Evolutionary conservation across 2,113 vertebrate genomes (phyloP), one percentile per base, ranked within the genome.

Genomic region (Muntiacus reevesi): DNA sequence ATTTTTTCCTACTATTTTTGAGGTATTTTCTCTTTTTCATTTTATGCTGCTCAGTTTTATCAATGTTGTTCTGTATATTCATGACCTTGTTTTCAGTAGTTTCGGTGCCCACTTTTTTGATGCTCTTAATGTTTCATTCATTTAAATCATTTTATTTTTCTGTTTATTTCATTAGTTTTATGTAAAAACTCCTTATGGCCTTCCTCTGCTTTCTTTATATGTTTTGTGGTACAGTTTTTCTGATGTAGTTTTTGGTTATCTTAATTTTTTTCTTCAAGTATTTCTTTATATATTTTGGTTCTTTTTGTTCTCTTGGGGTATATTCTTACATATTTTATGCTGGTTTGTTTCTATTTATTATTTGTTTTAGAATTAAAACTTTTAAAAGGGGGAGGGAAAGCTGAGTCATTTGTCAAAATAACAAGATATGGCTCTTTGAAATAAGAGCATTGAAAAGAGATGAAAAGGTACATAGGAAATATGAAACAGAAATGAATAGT

Each of bases 21-120:
- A 40, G 30, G 10, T 59, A 13, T 88, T 91, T 83, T 50, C 33
- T 84, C 54, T 90, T 86, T 82, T 91, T 62, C 27, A 57, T 79
- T 79, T 97, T 64, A 59, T 96, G 87, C 87, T 85, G 47, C n/a
- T 89, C 55, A 30, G 23, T 67, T 86, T 97, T 71, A 43, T 60
- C n/a, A 45, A 0, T 17, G 5, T 81, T 59, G 9, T 74, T 92
- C 43, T 88, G 5, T n/a, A 16, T 81, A 16, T 52, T 89, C 40
- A 50, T 15, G 21, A 33, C 47, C 74, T 86, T 47, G 45, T 54
- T 82, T 89, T 86, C 27, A 90, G 19, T 52, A 52, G 1, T 45
- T 11, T 87, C 2, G 15, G 25, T 59, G 5, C 14, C 25, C 15
- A 9, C 9, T 60, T 79, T 85, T 54, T 36, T 40, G 36, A 40